Conservation (phyloP, 2,113 vertebrate species). For the Ariopsis seemanni region DNA sequence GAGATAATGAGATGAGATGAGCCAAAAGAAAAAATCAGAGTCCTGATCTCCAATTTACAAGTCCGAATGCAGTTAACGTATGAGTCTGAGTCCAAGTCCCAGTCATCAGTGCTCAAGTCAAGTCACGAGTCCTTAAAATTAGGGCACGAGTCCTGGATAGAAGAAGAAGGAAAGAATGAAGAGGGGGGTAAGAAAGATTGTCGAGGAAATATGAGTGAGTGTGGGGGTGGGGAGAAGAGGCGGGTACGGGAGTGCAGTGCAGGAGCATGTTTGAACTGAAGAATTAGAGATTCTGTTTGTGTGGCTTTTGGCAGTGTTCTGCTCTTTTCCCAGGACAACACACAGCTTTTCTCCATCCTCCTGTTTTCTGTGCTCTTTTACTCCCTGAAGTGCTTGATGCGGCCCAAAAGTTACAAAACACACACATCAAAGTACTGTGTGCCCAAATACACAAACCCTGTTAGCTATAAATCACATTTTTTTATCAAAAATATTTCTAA, state of each 20-base stretch:
- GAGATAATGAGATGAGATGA: no score
- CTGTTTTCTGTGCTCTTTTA: neutral
- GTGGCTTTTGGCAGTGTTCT: neutral
- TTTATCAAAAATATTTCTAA: no score
- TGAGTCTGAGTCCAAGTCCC: no score
- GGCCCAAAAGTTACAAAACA: neutral
- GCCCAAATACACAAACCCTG: neutral
- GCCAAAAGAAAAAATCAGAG: no score
- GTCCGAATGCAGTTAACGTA: no score
- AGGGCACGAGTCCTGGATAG: no score
- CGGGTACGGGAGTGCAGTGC: neutral
- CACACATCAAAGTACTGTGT: neutral
- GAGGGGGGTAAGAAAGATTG: neutral
- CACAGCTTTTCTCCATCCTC: neutral
- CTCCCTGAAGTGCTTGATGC: neutral
- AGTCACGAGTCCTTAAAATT: no score
- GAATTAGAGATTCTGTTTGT: conserved; percentile 18
- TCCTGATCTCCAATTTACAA: no score
- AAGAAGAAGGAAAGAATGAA: neutral
- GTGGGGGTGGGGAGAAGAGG: neutral
- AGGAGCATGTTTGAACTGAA: neutral
- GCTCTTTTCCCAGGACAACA: conserved; percentile 6
- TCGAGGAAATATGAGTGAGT: neutral
- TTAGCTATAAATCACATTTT: neutral
- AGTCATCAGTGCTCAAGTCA: no score